Percentiles rank a stretch among this genome's conserved stretches.
phyloP scores from a whole-genome alignment of 1,140 invertebrate species.

The Drosophila bipectinata region DNA sequence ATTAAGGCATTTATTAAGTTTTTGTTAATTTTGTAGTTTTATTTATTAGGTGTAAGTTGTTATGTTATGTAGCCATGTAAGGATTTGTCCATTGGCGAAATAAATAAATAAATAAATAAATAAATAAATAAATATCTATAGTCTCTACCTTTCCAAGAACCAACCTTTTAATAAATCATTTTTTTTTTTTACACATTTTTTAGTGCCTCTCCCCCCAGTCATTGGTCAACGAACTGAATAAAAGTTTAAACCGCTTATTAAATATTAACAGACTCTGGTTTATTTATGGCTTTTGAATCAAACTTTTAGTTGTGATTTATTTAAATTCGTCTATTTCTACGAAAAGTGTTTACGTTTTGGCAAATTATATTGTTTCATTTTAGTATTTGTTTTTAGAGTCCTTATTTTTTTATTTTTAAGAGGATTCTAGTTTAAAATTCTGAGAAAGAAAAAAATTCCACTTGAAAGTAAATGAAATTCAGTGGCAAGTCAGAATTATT shows the following conservation, averaged over 20 bases:
- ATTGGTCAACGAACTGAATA: not conserved
- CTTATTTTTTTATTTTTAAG: conserved; percentile 8
- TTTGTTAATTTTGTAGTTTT: no score
- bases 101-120: no score
- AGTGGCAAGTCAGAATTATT: conserved; percentile 15
- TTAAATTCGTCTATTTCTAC: not conserved
- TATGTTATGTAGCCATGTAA: no score
- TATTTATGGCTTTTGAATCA: conserved; percentile 6
- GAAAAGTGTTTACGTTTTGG: not conserved
- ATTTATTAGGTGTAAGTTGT: no score
- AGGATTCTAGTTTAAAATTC: conserved; percentile 14
- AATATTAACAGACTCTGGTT: conserved; percentile 5
- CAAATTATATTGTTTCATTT: not conserved
- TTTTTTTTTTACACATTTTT: no score
- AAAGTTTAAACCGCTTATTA: not conserved
- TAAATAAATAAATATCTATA: no score
- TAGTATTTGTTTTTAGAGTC: conserved; percentile 40
- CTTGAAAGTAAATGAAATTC: conserved; percentile 65
- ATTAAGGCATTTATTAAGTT: no score
- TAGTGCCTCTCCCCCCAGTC: no score
- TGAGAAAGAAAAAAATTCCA: not conserved
- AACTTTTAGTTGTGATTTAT: conserved; percentile 10
- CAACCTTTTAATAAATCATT: no score
- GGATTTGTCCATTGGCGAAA: no score
- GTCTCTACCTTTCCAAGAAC: not conserved